Conservation (phyloP, 2,113 vertebrate genomes). For the Salvator merianae region DNA sequence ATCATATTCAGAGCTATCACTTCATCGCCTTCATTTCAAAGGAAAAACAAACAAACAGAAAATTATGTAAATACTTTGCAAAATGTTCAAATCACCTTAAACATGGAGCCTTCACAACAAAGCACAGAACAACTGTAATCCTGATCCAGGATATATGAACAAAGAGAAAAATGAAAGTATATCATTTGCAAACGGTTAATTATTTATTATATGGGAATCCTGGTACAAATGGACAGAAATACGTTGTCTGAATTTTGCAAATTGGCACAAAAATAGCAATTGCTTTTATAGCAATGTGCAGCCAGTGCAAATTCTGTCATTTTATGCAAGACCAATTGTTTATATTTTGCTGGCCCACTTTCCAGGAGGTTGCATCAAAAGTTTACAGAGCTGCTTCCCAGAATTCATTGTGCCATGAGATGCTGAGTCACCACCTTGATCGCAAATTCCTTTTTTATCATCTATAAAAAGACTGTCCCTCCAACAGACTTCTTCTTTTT, state of each 20-base stretch:
- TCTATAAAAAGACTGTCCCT: not conserved
- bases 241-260: not conserved
- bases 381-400: not conserved
- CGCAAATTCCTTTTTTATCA: not conserved
- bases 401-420: not conserved
- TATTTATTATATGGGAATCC: not conserved
- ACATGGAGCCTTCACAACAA: not conserved
- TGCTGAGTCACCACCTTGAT: not conserved
- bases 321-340: not conserved
- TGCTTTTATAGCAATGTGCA: not conserved
- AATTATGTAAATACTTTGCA: not conserved
- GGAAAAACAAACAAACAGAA: fast-evolving
- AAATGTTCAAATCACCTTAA: not conserved
- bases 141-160: not conserved
- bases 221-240: not conserved
- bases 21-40: constrained; percentile 84
- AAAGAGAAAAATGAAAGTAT: not conserved
- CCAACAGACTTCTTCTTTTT: not conserved
- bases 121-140: not conserved
- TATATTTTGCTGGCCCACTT: not conserved
- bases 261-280: not conserved
- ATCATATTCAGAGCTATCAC: constrained; percentile 95
- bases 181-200: not conserved
- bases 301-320: not conserved
- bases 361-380: not conserved